phyloP scores from a whole-genome alignment of 2,113 vertebrate species.

The Scalopus aquaticus region DNA sequence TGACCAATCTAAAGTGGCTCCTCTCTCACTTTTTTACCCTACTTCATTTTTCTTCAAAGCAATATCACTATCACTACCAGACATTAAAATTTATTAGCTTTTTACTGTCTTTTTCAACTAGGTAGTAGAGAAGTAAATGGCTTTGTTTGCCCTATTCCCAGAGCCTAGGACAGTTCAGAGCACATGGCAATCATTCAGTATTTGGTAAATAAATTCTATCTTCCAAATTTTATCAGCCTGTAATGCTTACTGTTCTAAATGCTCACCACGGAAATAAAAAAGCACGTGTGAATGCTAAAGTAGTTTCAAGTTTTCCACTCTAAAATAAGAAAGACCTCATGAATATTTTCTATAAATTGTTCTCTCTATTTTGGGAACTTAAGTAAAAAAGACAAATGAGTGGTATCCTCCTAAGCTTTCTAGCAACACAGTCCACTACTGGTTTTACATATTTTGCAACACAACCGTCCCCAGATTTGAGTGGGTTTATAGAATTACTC shows the following conservation, averaged over 20 bases:
- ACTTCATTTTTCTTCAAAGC: constrained; percentile 44
- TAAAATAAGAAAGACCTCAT: constrained; percentile 40
- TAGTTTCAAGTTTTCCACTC: background rate
- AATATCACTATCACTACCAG: background rate
- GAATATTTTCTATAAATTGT: constrained; percentile 15
- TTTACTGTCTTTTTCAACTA: constrained; percentile 12
- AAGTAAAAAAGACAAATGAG: constrained; percentile 15
- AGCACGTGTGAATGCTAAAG: background rate
- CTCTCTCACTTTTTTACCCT: background rate
- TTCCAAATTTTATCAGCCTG: background rate
- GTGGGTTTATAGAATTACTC: background rate
- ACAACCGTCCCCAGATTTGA: background rate
- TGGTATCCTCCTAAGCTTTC: background rate
- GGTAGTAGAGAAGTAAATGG: background rate
- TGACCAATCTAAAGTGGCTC: constrained; percentile 23
- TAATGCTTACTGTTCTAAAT: background rate
- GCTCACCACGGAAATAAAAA: background rate
- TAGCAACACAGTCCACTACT: background rate
- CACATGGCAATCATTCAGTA: background rate
- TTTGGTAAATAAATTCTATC: background rate
- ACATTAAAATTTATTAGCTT: background rate
- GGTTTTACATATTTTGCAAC: background rate
- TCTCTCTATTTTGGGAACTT: background rate
- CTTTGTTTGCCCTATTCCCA: background rate
- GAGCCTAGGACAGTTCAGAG: background rate